Conservation (phyloP, 2,113 vertebrate genomes). For the Dissostichus mawsoni region DNA sequence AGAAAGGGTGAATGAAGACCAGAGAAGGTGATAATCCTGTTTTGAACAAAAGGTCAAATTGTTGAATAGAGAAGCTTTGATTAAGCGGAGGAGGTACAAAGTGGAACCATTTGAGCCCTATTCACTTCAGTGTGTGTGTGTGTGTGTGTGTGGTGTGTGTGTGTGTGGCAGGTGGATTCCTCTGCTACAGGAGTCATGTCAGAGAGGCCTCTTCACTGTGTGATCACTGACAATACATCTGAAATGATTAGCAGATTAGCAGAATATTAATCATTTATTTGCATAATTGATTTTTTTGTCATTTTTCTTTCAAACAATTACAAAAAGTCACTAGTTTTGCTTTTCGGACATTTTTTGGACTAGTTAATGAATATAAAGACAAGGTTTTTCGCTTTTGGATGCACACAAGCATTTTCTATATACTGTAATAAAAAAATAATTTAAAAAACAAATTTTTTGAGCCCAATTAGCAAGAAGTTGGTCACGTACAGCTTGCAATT, state of each 20-base stretch:
- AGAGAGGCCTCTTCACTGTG: constrained; percentile 16
- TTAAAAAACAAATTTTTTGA: too few relatives aligned
- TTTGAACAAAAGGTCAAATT: constrained; percentile 99
- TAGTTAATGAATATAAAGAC: too few relatives aligned
- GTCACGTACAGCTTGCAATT: too few relatives aligned
- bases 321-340: background rate
- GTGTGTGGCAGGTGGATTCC: constrained; percentile 61
- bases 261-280: background rate
- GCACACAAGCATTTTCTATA: too few relatives aligned
- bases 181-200: constrained; percentile 44
- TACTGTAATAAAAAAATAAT: too few relatives aligned
- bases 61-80: constrained; percentile 99
- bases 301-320: background rate
- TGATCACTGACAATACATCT: constrained; percentile 15
- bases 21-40: constrained; percentile 98
- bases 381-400: too few relatives aligned
- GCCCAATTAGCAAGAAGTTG: too few relatives aligned
- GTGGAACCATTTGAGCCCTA: constrained; percentile 88
- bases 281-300: background rate
- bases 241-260: background rate
- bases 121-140: constrained; percentile 25
- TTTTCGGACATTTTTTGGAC: background rate
- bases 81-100: constrained; percentile 99
- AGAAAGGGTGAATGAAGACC: constrained; percentile 84
- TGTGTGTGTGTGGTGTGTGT: constrained; percentile 17